Conservation (phyloP, 92 coral and sea anemone genomes). For the Umimayanthus chanpuru region DNA sequence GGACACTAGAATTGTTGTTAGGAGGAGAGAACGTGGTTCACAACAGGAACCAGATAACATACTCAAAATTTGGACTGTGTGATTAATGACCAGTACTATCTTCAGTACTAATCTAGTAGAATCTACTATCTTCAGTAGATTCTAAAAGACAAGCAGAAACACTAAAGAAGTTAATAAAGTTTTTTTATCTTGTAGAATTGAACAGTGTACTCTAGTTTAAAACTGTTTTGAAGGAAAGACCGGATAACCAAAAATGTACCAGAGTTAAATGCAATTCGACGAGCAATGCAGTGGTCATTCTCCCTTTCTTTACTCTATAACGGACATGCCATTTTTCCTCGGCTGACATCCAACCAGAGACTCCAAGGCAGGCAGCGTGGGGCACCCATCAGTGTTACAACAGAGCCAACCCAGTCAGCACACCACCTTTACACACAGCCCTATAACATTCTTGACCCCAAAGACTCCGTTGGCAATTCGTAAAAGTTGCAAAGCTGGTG, state of each 20-base stretch:
- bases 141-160: background rate
- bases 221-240: background rate
- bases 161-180: background rate
- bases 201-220: background rate
- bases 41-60: background rate
- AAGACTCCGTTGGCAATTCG: background rate
- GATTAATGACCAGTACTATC: no score
- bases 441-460: background rate
- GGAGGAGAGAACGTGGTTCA: no score
- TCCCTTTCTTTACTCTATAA: background rate
- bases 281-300: background rate
- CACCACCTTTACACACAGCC: background rate
- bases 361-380: background rate
- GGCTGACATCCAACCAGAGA: background rate
- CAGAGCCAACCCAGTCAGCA: background rate
- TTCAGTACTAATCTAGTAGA: no score
- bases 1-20: no score
- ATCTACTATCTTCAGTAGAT: no score
- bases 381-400: background rate
- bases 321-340: background rate
- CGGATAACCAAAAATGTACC: no score
- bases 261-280: background rate
- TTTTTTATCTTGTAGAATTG: no score
- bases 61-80: background rate
- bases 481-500: background rate